Evolutionary conservation across 2,888 invertebrate genomes (phyloP).

Genomic region (Ophonus ardosiacus): DNA sequence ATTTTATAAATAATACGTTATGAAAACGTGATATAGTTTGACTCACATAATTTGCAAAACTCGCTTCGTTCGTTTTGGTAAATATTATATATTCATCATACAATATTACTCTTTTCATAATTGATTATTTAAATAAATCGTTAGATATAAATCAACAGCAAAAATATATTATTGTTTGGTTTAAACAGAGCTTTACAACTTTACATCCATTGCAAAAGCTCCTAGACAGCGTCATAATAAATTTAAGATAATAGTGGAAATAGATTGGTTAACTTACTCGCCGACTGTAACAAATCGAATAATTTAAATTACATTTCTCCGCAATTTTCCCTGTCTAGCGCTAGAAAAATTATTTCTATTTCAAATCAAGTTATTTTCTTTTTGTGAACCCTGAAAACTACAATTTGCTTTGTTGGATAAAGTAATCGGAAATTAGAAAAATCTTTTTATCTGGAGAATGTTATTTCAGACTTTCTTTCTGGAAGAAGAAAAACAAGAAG

Average conservation of each 20-base stretch:
- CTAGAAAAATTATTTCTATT: slow-evolving; percentile 38
- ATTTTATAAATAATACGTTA: too few species aligned
- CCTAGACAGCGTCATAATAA: too few species aligned
- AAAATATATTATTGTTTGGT: too few species aligned
- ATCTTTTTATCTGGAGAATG: slow-evolving; percentile 30
- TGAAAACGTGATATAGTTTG: too few species aligned
- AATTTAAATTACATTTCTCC: slow-evolving; percentile 1
- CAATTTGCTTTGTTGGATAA: slow-evolving; percentile 26
- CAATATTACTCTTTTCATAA: too few species aligned
- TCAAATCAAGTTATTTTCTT: slow-evolving; percentile 16
- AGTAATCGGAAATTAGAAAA: slow-evolving; percentile 39
- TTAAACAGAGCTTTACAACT: too few species aligned
- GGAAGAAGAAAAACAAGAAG: background rate
- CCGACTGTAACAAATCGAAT: background rate
- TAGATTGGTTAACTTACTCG: background rate
- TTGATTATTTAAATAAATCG: too few species aligned
- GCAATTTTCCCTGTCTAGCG: background rate
- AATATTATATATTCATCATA: too few species aligned
- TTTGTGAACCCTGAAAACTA: background rate
- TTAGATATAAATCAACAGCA: too few species aligned
- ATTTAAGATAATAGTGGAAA: background rate
- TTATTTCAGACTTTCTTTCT: slow-evolving; percentile 16
- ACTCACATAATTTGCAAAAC: too few species aligned
- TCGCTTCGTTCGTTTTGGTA: too few species aligned
- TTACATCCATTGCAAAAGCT: too few species aligned